A percentile compares a stretch with the other conserved stretches of the same genome.
These are phyloP conservation scores for Ellobius talpinus DNA, from an alignment of 2,113 vertebrate species.

Conservation along the genomic window DNA sequence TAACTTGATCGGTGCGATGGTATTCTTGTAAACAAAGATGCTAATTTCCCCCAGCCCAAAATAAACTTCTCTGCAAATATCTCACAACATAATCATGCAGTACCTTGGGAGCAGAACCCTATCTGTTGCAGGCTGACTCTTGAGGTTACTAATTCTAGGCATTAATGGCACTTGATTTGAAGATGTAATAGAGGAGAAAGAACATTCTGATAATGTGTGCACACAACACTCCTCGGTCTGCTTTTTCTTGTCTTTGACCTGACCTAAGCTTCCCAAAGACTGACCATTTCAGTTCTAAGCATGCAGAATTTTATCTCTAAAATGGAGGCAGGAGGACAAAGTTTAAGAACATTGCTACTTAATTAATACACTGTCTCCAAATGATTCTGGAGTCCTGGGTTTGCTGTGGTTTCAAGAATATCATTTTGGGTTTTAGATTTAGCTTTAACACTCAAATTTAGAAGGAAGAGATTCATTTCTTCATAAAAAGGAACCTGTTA, in stretches of 20 bases:
- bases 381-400: neutral
- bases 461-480: slow-evolving; percentile 1
- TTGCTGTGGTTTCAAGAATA: slow-evolving; percentile 1
- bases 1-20: slow-evolving; percentile 81
- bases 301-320: neutral
- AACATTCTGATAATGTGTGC: neutral
- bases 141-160: slow-evolving; percentile 76
- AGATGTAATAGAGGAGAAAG: slow-evolving; percentile 54
- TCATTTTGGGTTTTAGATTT: neutral
- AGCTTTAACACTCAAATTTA: neutral
- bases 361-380: neutral
- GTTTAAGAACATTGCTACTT: neutral
- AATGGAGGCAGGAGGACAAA: neutral
- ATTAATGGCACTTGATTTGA: slow-evolving; percentile 60
- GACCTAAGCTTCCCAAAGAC: neutral
- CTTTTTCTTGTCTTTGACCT: slow-evolving; percentile 8
- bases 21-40: slow-evolving; percentile 87
- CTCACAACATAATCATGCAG: slow-evolving; percentile 74
- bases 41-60: slow-evolving; percentile 84
- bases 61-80: slow-evolving; percentile 84
- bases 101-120: slow-evolving; percentile 78
- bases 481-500: slow-evolving; percentile 47
- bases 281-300: neutral
- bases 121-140: slow-evolving; percentile 62
- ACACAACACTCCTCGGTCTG: neutral